Percentiles rank a stretch among this genome's conserved stretches.
Conservation (phyloP, 2,113 vertebrate species). For the Silurus glanis region DNA sequence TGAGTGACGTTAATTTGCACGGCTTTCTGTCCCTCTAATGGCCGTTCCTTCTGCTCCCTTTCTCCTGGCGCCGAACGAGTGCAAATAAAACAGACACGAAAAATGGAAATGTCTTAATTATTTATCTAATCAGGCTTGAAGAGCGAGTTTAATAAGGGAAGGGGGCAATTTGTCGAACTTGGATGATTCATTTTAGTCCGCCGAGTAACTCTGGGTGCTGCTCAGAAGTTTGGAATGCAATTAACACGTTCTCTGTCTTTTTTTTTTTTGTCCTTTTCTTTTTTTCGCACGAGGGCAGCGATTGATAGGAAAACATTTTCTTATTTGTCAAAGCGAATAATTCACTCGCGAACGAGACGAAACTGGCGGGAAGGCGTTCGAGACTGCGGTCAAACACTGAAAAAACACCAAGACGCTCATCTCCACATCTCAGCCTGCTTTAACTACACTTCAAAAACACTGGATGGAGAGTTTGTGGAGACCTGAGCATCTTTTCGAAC, state of each 20-base stretch:
- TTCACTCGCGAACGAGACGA: background rate
- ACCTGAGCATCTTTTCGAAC: too few species aligned
- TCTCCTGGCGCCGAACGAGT: slow-evolving; percentile 44
- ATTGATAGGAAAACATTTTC: slow-evolving; percentile 14
- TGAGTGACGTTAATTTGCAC: slow-evolving; percentile 82
- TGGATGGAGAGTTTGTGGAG: too few species aligned
- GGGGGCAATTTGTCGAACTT: slow-evolving; percentile 47
- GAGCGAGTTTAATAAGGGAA: slow-evolving; percentile 52
- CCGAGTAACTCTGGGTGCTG: slow-evolving; percentile 1
- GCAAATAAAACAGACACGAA: slow-evolving; percentile 55
- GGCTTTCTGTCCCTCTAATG: slow-evolving; percentile 74
- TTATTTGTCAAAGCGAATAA: background rate
- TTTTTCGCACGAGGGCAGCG: background rate
- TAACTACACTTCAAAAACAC: too few species aligned
- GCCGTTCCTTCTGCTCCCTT: slow-evolving; percentile 66
- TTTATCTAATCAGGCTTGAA: slow-evolving; percentile 59
- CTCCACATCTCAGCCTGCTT: too few species aligned
- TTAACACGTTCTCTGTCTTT: background rate
- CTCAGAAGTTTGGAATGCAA: slow-evolving; percentile 20
- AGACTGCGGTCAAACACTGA: background rate
- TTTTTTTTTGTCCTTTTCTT: background rate
- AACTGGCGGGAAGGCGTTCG: background rate
- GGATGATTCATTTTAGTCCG: slow-evolving; percentile 50
- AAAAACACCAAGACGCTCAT: too few species aligned
- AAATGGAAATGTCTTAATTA: slow-evolving; percentile 59